Conservation (phyloP, 2,797 vertebrate genomes). For the Xenopus petersii region DNA sequence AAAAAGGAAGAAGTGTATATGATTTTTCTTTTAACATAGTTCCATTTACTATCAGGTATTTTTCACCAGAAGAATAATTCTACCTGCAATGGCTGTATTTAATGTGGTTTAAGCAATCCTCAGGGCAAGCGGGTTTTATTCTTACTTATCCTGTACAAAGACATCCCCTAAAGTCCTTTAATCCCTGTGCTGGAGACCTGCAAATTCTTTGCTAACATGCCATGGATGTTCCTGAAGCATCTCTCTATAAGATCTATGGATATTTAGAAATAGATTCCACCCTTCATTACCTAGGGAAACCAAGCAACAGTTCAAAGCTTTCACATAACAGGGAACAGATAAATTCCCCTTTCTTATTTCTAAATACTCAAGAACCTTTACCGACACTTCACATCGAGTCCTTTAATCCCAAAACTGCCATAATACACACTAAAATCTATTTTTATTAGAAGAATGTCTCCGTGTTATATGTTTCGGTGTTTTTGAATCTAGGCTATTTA, state of each 20-base stretch:
- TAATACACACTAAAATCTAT: too few relatives aligned
- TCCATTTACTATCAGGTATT: too few relatives aligned
- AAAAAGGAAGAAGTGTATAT: too few relatives aligned
- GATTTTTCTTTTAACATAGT: too few relatives aligned
- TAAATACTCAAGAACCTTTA: too few relatives aligned
- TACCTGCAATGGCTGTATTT: too few relatives aligned
- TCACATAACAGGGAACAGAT: not conserved
- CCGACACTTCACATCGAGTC: too few relatives aligned
- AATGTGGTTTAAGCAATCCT: not conserved
- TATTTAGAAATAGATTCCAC: constrained; percentile 38
- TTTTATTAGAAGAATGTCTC: too few relatives aligned
- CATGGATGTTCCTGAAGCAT: constrained; percentile 18
- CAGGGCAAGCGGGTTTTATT: constrained; percentile 29
- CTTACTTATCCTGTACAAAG: constrained; percentile 32
- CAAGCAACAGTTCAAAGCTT: not conserved
- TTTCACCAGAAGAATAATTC: too few relatives aligned
- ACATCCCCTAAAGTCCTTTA: constrained; percentile 28
- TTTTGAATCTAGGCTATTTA: too few relatives aligned
- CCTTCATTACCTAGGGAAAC: not conserved
- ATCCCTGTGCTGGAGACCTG: constrained; percentile 30
- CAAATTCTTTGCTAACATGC: constrained; percentile 20
- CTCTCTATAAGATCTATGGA: constrained; percentile 30
- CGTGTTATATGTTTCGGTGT: too few relatives aligned
- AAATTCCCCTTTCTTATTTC: not conserved
- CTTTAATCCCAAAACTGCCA: too few relatives aligned